Evolutionary conservation across 2,888 invertebrate species (phyloP).

Genomic region (Dione juno): DNA sequence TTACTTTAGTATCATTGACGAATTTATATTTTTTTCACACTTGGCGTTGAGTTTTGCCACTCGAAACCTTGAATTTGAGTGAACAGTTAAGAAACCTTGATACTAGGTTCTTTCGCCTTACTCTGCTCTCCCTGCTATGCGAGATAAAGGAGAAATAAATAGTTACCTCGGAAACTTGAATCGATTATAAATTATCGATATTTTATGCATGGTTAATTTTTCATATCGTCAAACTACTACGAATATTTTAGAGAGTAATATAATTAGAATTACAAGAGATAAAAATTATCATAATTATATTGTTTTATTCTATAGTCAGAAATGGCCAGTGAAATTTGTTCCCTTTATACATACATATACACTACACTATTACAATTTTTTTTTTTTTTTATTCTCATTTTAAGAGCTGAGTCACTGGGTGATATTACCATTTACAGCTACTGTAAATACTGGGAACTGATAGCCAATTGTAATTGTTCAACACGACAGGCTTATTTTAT

Average conservation of each 20-base stretch:
- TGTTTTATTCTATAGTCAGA: background rate
- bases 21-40: background rate
- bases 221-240: background rate
- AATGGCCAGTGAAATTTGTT: background rate
- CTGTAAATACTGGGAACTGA: background rate
- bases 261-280: background rate
- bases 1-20: background rate
- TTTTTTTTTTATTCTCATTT: too few relatives aligned
- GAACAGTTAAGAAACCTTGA: too few relatives aligned
- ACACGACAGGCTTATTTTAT: conserved; percentile 22
- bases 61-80: too few relatives aligned
- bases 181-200: background rate
- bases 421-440: too few relatives aligned
- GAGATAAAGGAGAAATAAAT: too few relatives aligned
- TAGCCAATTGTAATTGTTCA: conserved; percentile 2
- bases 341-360: background rate
- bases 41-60: background rate
- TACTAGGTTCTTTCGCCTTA: too few relatives aligned
- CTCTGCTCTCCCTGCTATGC: too few relatives aligned
- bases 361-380: too few relatives aligned
- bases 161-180: background rate
- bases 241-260: background rate
- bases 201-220: background rate
- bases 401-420: too few relatives aligned
- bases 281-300: background rate